phyloP scores from a whole-genome alignment of 1,140 invertebrate species.

The Zeugodacus cucurbitae region DNA sequence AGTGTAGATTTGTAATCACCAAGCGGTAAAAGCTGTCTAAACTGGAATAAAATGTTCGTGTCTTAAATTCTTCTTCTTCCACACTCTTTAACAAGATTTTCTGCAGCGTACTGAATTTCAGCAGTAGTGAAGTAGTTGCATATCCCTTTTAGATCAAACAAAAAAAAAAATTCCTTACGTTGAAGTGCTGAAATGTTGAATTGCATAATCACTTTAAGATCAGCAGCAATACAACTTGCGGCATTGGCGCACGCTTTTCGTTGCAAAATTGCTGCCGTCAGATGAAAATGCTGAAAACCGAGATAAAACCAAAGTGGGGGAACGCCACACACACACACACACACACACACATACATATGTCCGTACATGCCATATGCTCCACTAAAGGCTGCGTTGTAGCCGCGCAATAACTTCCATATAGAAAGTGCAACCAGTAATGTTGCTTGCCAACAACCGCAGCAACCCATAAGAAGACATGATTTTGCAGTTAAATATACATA shows the following conservation, averaged over 20 bases:
- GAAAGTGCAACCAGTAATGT: neutral
- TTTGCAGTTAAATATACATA: neutral
- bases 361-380: too few relatives aligned
- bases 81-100: too few relatives aligned
- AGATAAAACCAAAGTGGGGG: neutral
- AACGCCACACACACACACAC: too few relatives aligned
- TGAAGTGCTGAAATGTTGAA: slow-evolving; percentile 18
- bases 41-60: too few relatives aligned
- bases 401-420: neutral
- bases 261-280: slow-evolving; percentile 24
- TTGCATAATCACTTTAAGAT: slow-evolving; percentile 32
- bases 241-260: neutral
- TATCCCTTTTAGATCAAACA: neutral
- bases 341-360: too few relatives aligned
- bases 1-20: too few relatives aligned
- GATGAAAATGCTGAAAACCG: neutral
- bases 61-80: too few relatives aligned
- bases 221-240: neutral
- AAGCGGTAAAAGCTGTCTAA: too few relatives aligned
- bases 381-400: neutral
- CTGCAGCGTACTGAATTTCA: neutral
- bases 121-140: neutral
- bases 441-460: neutral
- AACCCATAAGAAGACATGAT: neutral
- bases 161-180: neutral